These are phyloP conservation scores for Todiramphus saurophagus DNA, from an alignment of 2,113 vertebrate genomes.

Conservation along the genomic window DNA sequence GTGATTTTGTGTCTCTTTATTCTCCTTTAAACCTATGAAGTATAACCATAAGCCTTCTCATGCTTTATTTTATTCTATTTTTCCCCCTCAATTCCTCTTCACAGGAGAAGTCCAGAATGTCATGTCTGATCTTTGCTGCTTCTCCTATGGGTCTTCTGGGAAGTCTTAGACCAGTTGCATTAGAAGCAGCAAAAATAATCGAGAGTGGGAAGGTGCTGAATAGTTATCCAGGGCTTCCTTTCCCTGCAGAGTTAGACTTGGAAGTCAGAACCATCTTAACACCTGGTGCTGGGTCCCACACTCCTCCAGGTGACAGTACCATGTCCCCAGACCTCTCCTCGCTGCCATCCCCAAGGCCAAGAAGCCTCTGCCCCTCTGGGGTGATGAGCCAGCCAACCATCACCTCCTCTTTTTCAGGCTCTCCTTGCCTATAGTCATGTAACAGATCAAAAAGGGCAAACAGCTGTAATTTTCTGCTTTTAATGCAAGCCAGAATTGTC, in stretches of 20 bases:
- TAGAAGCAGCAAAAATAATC: neutral
- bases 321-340: neutral
- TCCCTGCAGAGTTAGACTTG: neutral
- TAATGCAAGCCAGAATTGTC: neutral
- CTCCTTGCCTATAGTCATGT: neutral
- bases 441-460: neutral
- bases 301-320: neutral
- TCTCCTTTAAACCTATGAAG: neutral
- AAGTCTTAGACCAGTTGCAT: neutral
- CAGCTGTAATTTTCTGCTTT: neutral
- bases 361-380: no score
- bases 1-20: neutral
- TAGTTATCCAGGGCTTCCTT: neutral
- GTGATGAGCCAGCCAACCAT: neutral
- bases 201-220: neutral
- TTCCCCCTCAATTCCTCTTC: neutral
- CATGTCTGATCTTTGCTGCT: neutral
- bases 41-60: neutral
- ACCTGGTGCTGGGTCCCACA: neutral
- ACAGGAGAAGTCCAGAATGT: neutral
- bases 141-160: neutral
- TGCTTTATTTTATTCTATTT: neutral
- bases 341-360: neutral
- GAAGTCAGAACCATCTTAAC: neutral
- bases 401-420: neutral